Percentiles rank a stretch among this genome's conserved stretches.
Evolutionary conservation across 1,140 invertebrate species (phyloP).

Genomic region (Drosophila eugracilis): DNA sequence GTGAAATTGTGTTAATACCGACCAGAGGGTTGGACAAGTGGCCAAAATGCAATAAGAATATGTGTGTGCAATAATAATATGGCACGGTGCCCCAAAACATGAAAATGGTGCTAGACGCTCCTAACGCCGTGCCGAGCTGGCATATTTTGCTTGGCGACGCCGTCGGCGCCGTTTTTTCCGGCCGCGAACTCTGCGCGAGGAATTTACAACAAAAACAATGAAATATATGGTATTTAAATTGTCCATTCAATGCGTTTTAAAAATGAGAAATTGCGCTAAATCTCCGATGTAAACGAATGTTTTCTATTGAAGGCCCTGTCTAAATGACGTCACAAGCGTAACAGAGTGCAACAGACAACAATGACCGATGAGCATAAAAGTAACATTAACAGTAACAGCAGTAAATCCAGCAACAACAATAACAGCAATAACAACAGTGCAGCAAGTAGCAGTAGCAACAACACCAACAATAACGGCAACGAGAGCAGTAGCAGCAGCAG

Average conservation of each 20-base stretch:
- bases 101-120: slow-evolving; percentile 77
- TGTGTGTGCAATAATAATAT: slow-evolving; percentile 44
- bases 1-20: slow-evolving; percentile 46
- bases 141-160: slow-evolving; percentile 76
- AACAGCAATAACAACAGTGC: slow-evolving; percentile 30
- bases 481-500: slow-evolving; percentile 39
- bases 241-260: slow-evolving; percentile 17
- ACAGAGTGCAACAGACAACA: slow-evolving; percentile 81
- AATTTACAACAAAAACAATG: slow-evolving; percentile 80
- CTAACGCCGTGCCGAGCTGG: slow-evolving; percentile 77
- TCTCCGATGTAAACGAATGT: slow-evolving; percentile 41
- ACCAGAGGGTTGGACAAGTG: slow-evolving; percentile 24
- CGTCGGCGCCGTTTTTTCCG: slow-evolving; percentile 57
- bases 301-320: slow-evolving; percentile 51
- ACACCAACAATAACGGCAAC: slow-evolving; percentile 22
- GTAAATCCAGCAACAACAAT: slow-evolving; percentile 36
- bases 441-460: slow-evolving; percentile 26
- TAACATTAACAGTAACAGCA: slow-evolving; percentile 65
- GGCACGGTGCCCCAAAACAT: slow-evolving; percentile 46
- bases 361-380: slow-evolving; percentile 85
- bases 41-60: slow-evolving; percentile 38
- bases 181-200: slow-evolving; percentile 67
- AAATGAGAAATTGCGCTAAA: slow-evolving; percentile 35
- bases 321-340: slow-evolving; percentile 57
- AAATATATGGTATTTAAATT: slow-evolving; percentile 47